Base-by-base conservation (phyloP, 2,113 vertebrate species). In the Donacobius atricapilla region DNA sequence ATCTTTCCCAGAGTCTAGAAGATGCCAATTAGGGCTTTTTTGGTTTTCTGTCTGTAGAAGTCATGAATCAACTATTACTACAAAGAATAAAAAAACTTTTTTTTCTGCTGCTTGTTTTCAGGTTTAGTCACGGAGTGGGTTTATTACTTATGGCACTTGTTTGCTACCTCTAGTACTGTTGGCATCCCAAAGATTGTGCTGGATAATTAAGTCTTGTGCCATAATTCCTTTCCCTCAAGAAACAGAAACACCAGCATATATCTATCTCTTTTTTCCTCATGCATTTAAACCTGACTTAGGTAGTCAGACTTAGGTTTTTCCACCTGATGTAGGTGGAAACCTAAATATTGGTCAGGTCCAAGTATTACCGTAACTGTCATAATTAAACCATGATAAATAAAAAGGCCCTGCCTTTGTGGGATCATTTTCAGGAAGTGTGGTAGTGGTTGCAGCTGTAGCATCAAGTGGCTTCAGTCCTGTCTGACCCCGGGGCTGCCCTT, bases 11-110 rank as follows among this genome's bases (percentile, higher is more conserved):
- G 39, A 12, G 10, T 61, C 10, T 69, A 45, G 19, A 53, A n/a
- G 6, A 15, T 53, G 39, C 6, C 12, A 61, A 0, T 0, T 69
- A 12, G 23, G 33, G 6, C 7, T 28, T 61, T 51, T 33, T 39
- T 28, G 1, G 0, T 15, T 63, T 88, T 64, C 44, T 33, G 20
- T 77, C 20, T 66, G 15, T 88, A 37, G 61, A 61, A 80, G 30
- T 58, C 8, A 18, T 15, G 13, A 83, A 37, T 85, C 40, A 60
- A 66, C 77, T 77, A 10, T 28, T 71, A 64, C 72, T 83, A 14
- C 23, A 37, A 37, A 65, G 45, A 53, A 64, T 28, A 44, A 82
- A 9, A 79, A 47, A 57, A 27, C 35, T 2, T 27, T 58, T 80
- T 39, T 44, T 54, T 27, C 15, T 9, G 17, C 11, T 70, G 15